Base-by-base conservation (phyloP, 2,113 vertebrate species). In the Microtus montanus region DNA sequence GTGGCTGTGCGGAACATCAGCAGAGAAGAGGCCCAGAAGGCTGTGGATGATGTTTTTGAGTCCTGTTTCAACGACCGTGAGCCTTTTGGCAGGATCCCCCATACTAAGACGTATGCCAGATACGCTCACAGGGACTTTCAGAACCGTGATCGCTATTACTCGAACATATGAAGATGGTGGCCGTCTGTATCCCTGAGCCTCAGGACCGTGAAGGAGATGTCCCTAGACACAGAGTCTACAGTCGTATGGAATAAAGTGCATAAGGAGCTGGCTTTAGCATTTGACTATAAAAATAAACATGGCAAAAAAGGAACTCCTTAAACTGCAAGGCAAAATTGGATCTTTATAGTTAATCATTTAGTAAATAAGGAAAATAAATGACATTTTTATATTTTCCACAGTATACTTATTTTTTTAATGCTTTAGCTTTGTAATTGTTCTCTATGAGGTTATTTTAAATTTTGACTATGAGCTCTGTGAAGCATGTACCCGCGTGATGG, bases 31-130 rank as follows among this genome's bases (percentile, higher is more conserved):
- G 99, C 99, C 0, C 98, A 99, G 97, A 99, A 99, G 95, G 99
- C 99, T 9, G 99, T 99, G 17, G 98, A 99, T 79, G 99, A 99
- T 90, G 99, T 99, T 93, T 99, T 99, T 96, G 98, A 99, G 97
- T 98, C 99, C 49, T 99, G 99, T 95, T 99, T 99, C 98, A 99
- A 99, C 79, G 99, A 99, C 97, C 98, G 98, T 66, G 99, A 99
- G 11, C 99, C 99, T 30, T 99, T 99, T 70, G 99, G 99, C 94
- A 98, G 99, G 92, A 99, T 99, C 88, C 99, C 99, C 0, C 99
- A 99, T 97, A 98, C 90, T 96, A 99, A 98, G 96, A 98, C 96
- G 49, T 99, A 99, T 33, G 99, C 99, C 68, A 98, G 92, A 83
- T 99, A 99, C 17, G 99, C 99, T 93, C 96, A 99, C 87, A 99